Percentiles rank a stretch among this genome's conserved stretches.
Evolutionary conservation across 2,113 vertebrate genomes (phyloP).

Genomic region (Prionailurus bengalensis): DNA sequence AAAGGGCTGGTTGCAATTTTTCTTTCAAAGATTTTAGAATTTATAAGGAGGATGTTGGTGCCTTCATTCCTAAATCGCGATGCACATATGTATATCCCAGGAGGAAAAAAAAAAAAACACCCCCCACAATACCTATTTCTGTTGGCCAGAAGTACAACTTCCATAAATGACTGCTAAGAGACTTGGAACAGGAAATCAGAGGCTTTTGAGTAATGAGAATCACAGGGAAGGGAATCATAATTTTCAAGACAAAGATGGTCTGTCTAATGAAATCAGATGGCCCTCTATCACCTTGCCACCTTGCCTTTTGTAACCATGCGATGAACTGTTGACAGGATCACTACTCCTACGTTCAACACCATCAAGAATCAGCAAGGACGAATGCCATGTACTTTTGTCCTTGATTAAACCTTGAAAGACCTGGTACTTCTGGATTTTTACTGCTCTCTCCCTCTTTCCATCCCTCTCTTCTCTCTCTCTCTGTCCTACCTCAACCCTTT

Average conservation of each 20-base stretch:
- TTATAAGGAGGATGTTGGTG: background rate
- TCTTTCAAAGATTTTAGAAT: background rate
- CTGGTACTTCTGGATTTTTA: too few species aligned
- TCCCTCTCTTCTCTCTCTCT: background rate
- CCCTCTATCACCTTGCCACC: background rate
- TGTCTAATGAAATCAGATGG: background rate
- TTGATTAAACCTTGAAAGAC: background rate
- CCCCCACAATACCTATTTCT: background rate
- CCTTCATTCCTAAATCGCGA: background rate
- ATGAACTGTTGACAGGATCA: background rate
- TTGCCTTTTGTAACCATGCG: background rate
- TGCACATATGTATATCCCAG: background rate
- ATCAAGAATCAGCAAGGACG: background rate
- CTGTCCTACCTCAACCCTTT: rapidly evolving
- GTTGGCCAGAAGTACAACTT: background rate
- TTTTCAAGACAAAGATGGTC: background rate
- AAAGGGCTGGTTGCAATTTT: background rate
- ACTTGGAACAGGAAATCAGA: background rate
- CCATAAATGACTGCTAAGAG: background rate
- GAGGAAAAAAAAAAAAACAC: background rate
- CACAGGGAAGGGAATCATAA: background rate
- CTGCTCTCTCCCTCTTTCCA: too few species aligned
- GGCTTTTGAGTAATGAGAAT: background rate
- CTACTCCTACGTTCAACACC: background rate
- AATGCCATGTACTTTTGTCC: rapidly evolving